Base-by-base conservation (phyloP, 2,113 vertebrate species). In the Papio anubis region DNA sequence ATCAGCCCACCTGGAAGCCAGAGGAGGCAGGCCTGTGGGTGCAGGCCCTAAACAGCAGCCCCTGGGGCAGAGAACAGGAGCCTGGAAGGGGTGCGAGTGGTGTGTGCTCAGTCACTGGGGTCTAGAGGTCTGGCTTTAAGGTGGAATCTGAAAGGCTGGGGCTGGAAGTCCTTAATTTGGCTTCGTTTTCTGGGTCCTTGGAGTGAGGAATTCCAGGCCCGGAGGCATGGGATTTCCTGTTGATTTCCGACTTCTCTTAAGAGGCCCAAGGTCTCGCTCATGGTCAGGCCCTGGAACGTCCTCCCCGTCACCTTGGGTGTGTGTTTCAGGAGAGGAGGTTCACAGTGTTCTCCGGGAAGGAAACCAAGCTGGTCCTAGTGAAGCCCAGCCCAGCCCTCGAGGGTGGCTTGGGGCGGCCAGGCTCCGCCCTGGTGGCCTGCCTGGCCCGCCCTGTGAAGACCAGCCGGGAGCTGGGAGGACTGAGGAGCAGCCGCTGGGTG, bases 151-250 rank as follows among this genome's bases (percentile, higher is more conserved):
- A 76, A 75, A 89, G 59, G 30, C 66, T 76, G 16, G 73, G 40
- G 20, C 48, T 94, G 64, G 59, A 86, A 78, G 97, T 94, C 52
- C 45, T 90, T 72, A 20, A 13, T 82, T 43, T 73, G 32, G 66
- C 82, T 94, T 79, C 40, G 13, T 93, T 94, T 96, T 96, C 82
- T 88, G 78, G 18, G 20, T 80, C 52, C 61, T 95, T 73, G 96
- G 80, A 87, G 59, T 48, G 84, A 3, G 73, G n/a, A 57, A 82
- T 55, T 97, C 23, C 93, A 83, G 92, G 84, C 90, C 79, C 76
- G 27, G 48, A 94, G 94, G 94, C 12, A 40, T 55, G 93, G 96
- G 94, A 96, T 98, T 98, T 98, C 97, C 96, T 98, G 88, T 96
- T 97, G 96, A 93, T 96, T 96, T 73, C 1, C 92, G 81, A 90